Base-by-base conservation (phyloP, 53 echinoderm and acorn worm genomes). In the Patiria pectinifera region DNA sequence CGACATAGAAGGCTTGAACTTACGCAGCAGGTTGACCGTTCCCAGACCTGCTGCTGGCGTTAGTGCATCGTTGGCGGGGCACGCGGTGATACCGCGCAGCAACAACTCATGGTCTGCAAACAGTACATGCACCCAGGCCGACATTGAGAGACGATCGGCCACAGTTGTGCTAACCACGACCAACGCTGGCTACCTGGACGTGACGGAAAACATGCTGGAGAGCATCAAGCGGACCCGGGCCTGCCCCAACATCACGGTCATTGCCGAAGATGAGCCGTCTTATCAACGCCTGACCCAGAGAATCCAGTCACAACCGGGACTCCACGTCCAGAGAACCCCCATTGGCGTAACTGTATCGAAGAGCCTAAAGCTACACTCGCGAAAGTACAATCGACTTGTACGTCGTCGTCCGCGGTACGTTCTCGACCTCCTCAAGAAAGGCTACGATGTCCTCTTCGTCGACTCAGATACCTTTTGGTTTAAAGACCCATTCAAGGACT, bases 391-490 rank as follows among this genome's bases (percentile, higher is more conserved):
- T 21, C 69, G 92, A 4, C 92, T 96, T 14, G 91, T 93, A n/a
- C 94, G 94, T 91, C 94, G 93, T 69, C 93, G 97, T 11, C 95
- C 97, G 0, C 85, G 21, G 16, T 97, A 96, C 63, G 89, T 96
- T 45, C 93, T 85, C 2, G 69, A 60, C 45, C 76, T 94, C 4
- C 85, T 97, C 24, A 44, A 75, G 18, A 94, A 86, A n/a, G 94
- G 95, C 11, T 85, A 83, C 23, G 86, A 93, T 44, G 96, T 96
- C 2, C 84, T 96, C 16, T 97, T 96, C 63, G 84, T 78, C 19
- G 97, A 97, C 45, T 94, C 94, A 10, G 97, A 96, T 45, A 96
- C 92, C 0, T 84, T 94, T n/a, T 97, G 96, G 96, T 76, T 94
- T 58, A 48, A 79, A 25, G 93, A 97, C 76, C 97, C 97, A 0